phyloP scores from a whole-genome alignment of 2,888 invertebrate genomes.

The Himalopsyche japonica region DNA sequence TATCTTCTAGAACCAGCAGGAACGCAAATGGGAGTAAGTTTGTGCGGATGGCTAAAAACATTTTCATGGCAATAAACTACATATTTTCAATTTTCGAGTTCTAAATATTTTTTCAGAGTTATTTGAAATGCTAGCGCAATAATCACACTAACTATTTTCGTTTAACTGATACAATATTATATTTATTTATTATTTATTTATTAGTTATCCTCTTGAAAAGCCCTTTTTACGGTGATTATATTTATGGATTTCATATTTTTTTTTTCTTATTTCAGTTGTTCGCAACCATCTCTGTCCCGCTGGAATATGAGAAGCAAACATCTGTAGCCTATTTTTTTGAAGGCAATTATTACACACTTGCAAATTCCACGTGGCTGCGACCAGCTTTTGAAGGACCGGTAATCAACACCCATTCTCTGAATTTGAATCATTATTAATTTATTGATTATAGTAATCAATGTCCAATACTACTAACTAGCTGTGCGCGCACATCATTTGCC shows the following conservation, averaged over 20 bases:
- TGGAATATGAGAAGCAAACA: constrained; percentile 48
- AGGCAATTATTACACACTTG: constrained; percentile 55
- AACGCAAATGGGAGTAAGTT: constrained; percentile 38
- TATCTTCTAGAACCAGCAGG: constrained; percentile 35
- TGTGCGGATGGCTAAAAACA: no score
- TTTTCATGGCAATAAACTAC: no score
- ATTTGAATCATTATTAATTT: not conserved
- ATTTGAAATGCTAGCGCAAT: no score
- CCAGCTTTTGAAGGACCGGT: constrained; percentile 54
- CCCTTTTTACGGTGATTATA: no score
- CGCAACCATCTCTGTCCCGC: constrained; percentile 53
- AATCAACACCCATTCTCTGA: constrained; percentile 38
- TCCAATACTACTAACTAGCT: no score
- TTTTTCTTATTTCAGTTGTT: constrained; percentile 48
- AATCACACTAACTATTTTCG: no score
- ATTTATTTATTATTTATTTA: not conserved
- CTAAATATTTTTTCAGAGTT: no score
- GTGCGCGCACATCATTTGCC: no score
- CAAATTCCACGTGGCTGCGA: constrained; percentile 52
- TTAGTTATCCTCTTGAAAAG: no score
- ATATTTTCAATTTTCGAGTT: no score
- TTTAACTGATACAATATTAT: not conserved
- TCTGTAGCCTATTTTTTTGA: constrained; percentile 59
- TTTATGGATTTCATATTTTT: not conserved
- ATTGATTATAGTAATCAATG: no score